phyloP scores from a whole-genome alignment of 2,888 invertebrate species.

The Schizaphis graminum region DNA sequence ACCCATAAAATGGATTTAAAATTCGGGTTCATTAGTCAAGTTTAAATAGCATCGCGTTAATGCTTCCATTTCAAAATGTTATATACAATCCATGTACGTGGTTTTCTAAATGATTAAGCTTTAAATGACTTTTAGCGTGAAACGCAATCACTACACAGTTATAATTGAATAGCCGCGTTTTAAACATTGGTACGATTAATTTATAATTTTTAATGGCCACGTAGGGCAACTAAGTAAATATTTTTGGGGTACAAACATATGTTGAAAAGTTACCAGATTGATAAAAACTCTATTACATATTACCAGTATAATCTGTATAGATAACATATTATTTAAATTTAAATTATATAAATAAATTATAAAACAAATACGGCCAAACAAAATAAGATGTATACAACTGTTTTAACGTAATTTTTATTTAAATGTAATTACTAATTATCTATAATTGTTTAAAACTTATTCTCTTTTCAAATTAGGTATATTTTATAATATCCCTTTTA shows the following conservation, averaged over 20 bases:
- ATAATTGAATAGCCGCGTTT: neutral
- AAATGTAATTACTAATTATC: neutral
- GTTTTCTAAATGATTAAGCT: neutral
- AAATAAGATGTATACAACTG: neutral
- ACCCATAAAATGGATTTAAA: neutral
- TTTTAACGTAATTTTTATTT: neutral
- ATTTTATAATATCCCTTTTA: neutral
- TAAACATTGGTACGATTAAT: neutral
- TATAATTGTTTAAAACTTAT: neutral
- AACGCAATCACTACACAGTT: neutral
- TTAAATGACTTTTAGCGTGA: neutral
- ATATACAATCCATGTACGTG: neutral
- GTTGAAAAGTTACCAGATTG: neutral
- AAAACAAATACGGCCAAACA: neutral
- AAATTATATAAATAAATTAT: too few relatives aligned
- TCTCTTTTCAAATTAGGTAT: neutral
- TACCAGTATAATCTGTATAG: neutral
- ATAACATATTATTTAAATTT: too few relatives aligned
- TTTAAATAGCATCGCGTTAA: constrained; percentile 2
- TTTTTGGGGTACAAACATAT: neutral
- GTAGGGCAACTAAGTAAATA: neutral
- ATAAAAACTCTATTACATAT: too few relatives aligned
- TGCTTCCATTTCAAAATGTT: neutral
- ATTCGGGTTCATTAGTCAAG: constrained; percentile 21
- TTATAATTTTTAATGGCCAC: neutral